Evolutionary conservation across 1,140 invertebrate species (phyloP).

Genomic region (Piezodorus guildinii): DNA sequence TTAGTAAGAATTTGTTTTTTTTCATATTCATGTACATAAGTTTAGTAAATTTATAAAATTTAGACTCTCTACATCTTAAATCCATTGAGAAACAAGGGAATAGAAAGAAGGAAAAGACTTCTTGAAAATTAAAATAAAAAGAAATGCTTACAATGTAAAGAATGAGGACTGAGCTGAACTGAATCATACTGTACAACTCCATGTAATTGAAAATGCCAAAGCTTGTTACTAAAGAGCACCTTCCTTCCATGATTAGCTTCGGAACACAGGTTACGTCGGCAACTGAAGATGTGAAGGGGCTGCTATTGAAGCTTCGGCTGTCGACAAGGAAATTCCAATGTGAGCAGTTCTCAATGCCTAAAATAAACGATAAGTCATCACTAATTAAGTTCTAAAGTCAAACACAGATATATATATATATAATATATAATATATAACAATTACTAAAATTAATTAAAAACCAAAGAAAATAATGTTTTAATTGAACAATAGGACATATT

Average conservation of each 20-base stretch:
- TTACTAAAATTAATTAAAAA: too few relatives aligned
- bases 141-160: conserved; percentile 55
- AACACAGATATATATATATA: too few relatives aligned
- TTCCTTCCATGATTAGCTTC: conserved; percentile 66
- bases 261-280: conserved; percentile 81
- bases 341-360: conserved; percentile 78
- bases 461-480: too few relatives aligned
- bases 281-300: conserved; percentile 87
- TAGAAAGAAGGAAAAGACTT: too few relatives aligned
- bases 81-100: too few relatives aligned
- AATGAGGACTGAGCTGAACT: conserved; percentile 87
- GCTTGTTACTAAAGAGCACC: conserved; percentile 82
- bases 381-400: too few relatives aligned
- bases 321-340: conserved; percentile 84
- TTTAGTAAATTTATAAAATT: too few relatives aligned
- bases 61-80: too few relatives aligned
- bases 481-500: too few relatives aligned
- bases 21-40: too few relatives aligned
- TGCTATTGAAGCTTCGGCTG: conserved; percentile 86
- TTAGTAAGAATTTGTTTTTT: too few relatives aligned
- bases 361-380: neutral
- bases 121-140: neutral
- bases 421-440: too few relatives aligned
- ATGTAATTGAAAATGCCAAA: conserved; percentile 96
- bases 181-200: conserved; percentile 86